Evolutionary conservation across 2,888 invertebrate genomes (phyloP).

Genomic region (Melinaea menophilus): DNA sequence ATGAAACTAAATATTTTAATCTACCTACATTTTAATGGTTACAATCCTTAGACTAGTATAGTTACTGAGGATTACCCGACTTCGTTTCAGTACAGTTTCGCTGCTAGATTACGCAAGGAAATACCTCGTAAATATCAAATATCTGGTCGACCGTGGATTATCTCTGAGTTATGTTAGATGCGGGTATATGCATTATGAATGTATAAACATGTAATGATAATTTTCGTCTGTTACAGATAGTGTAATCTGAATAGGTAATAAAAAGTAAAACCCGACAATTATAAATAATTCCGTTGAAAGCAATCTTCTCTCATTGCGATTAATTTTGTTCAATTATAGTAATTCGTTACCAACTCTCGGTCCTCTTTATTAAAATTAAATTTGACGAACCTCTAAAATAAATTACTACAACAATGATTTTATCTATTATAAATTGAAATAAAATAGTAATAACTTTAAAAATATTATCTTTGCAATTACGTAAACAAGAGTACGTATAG

Average conservation of each 20-base stretch:
- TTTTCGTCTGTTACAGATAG: constrained; percentile 9
- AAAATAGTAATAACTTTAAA: not conserved
- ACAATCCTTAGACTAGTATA: too few relatives aligned
- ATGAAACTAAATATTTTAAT: too few relatives aligned
- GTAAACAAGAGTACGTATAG: too few relatives aligned
- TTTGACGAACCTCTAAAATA: constrained; percentile 9
- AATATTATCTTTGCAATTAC: too few relatives aligned
- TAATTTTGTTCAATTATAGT: constrained; percentile 32
- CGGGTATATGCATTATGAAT: not conserved
- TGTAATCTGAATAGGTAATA: constrained; percentile 20
- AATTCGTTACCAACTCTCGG: constrained; percentile 28
- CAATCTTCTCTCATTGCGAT: constrained; percentile 29
- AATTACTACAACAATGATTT: not conserved
- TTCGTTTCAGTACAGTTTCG: too few relatives aligned
- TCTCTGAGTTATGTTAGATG: not conserved
- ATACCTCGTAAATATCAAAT: too few relatives aligned
- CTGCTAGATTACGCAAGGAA: too few relatives aligned
- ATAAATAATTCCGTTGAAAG: constrained; percentile 28
- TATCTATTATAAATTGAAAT: not conserved
- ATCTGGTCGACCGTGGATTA: not conserved
- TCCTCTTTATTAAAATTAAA: constrained; percentile 29
- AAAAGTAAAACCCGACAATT: constrained; percentile 29
- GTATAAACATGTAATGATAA: not conserved
- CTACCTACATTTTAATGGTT: too few relatives aligned
- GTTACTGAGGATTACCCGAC: too few relatives aligned